Base-by-base conservation (phyloP, 2,113 vertebrate genomes). In the Otocyon megalotis region DNA sequence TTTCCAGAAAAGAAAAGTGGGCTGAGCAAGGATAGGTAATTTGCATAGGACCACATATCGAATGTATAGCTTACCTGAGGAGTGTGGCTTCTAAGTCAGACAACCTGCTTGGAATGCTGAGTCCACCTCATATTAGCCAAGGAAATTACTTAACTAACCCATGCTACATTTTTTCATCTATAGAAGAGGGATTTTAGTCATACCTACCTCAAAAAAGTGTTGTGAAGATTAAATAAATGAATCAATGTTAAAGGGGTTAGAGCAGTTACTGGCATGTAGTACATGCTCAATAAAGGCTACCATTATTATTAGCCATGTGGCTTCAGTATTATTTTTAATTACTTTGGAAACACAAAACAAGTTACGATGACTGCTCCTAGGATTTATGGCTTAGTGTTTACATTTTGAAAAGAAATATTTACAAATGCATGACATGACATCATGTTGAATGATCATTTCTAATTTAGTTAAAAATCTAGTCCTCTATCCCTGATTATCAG, bases 401-500 rank as follows among this genome's bases (percentile, higher is more conserved):
- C n/a, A 3, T 65, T 89, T 88, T 71, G 43, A 90, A 96, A 97
- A 67, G 12, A 43, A 85, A 24, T 6, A 85, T 58, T 91, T 92
- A 54, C 35, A 96, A 92, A 77, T 79, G 6, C 63, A 16, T 82
- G 3, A 32, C 2, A 24, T 53, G 37, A 76, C 3, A 48, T 56
- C 28, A 53, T 62, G 62, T 53, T 67, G 8, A 86, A 86, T 16
- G 54, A 74, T 88, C 93, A 88, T 84, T 95, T 85, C 7, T 77
- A 96, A 93, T 85, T 94, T 91, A 56, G 2, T 88, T 91, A 60
- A 88, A 97, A 94, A 83, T 77, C 6, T 88, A 28, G 8, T 50
- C 35, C 1, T 90, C 10, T 96, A 65, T 7, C 6, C 0, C 16
- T 86, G 71, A 79, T 95, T 79, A 79, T 84, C 60, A 65, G 77